A percentile compares a stretch with the other conserved stretches of the same genome.
phyloP scores from a whole-genome alignment of 92 coral and sea anemone species.

The Actinernus sp. region DNA sequence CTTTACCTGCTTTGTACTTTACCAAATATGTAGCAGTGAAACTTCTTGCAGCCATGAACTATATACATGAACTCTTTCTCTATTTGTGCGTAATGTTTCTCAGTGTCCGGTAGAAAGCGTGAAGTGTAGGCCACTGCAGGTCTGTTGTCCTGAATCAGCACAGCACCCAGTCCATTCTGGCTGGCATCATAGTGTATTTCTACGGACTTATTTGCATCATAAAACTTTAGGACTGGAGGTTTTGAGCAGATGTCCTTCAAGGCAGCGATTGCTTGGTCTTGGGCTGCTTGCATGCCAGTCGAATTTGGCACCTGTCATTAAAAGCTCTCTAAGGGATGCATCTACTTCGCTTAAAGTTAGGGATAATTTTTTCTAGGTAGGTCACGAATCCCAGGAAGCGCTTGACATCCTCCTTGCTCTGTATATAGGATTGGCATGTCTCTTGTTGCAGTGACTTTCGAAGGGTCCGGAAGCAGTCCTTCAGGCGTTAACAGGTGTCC shows the following conservation, averaged over 20 bases:
- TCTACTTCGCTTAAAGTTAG: no score
- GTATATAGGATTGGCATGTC: constrained; percentile 46
- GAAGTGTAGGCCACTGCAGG: constrained; percentile 44
- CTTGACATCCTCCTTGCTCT: constrained; percentile 42
- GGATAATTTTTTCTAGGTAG: constrained; percentile 28
- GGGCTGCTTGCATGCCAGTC: constrained; percentile 11
- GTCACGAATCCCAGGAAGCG: constrained; percentile 46
- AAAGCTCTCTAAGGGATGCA: no score
- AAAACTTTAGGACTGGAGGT: constrained; percentile 33
- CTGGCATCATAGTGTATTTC: constrained; percentile 52
- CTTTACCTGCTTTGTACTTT: constrained; percentile 44
- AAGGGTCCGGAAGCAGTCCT: constrained; percentile 36
- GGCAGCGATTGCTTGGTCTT: constrained; percentile 23
- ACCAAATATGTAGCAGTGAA: constrained; percentile 26
- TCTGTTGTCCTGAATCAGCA: constrained; percentile 20
- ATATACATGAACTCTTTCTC: constrained; percentile 27
- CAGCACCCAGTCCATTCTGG: constrained; percentile 34
- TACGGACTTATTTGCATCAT: constrained; percentile 30
- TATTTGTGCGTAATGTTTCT: constrained; percentile 26
- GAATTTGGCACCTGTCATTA: no score
- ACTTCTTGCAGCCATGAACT: constrained; percentile 43
- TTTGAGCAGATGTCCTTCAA: constrained; percentile 38
- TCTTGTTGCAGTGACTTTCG: constrained; percentile 39
- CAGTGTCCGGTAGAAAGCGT: constrained; percentile 23
- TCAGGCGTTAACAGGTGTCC: no score